phyloP scores from a whole-genome alignment of 1,140 invertebrate genomes.

The Drosophila arawakana region DNA sequence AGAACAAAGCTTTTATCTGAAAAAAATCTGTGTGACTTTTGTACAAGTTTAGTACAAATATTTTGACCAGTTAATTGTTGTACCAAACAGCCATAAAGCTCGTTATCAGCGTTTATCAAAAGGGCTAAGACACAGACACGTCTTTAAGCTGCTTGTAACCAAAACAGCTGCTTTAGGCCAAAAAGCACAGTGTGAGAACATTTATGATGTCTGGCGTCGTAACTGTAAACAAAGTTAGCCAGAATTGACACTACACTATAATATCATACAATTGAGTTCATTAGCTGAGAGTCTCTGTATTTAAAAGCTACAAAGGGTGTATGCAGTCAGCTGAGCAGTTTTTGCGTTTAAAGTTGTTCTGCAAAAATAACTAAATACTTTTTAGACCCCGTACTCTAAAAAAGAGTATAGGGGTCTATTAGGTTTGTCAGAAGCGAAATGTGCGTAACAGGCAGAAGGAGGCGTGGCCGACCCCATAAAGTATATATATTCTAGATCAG shows the following conservation, averaged over 20 bases:
- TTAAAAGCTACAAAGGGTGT: too few relatives aligned
- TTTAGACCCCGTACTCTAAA: too few relatives aligned
- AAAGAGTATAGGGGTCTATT: too few relatives aligned
- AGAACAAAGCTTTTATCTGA: background rate
- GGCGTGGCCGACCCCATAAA: too few relatives aligned
- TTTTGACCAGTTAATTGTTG: constrained; percentile 34
- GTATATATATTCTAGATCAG: too few relatives aligned
- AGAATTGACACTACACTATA: constrained; percentile 54
- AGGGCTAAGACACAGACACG: background rate
- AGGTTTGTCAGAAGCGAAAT: too few relatives aligned
- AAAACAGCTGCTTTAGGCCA: background rate
- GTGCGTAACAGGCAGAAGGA: too few relatives aligned
- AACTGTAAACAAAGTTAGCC: constrained; percentile 67
- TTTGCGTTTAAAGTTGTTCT: too few relatives aligned
- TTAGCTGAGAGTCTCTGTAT: constrained; percentile 19
- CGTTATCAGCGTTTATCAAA: constrained; percentile 20
- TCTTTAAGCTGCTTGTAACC: constrained; percentile 2
- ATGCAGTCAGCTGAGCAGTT: too few relatives aligned
- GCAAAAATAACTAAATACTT: too few relatives aligned
- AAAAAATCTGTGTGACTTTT: background rate
- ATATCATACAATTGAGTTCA: constrained; percentile 58
- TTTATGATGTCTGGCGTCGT: constrained; percentile 54
- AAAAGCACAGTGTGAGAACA: constrained; percentile 27
- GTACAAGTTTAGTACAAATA: background rate
- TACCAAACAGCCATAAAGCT: constrained; percentile 3